Conservation (phyloP, 2,888 invertebrate genomes). For the Atethmia centrago region DNA sequence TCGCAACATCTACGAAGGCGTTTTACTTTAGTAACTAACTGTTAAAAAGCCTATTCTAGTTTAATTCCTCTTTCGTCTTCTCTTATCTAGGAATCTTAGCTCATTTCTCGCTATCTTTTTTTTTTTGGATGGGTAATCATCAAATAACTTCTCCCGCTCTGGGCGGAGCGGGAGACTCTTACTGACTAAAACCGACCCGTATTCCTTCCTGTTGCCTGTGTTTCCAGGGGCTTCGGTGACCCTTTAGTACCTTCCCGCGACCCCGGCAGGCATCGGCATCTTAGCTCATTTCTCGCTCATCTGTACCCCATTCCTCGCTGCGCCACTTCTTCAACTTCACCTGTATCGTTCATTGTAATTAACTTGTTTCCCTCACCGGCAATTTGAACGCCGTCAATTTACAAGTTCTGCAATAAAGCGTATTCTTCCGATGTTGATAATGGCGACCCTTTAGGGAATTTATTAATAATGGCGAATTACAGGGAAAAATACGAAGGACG, state of each 20-base stretch:
- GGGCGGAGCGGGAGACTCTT: no score
- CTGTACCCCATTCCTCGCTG: background rate
- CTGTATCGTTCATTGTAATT: constrained; percentile 30
- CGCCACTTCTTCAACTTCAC: constrained; percentile 10
- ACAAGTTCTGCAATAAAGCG: constrained; percentile 27
- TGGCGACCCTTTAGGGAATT: constrained; percentile 9
- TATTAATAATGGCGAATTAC: constrained; percentile 36
- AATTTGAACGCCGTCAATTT: constrained; percentile 36
- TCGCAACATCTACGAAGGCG: background rate
- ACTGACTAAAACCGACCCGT: no score
- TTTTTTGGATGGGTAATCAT: no score
- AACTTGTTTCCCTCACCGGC: constrained; percentile 36
- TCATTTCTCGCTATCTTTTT: background rate
- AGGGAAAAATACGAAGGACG: background rate
- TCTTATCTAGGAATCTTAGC: background rate
- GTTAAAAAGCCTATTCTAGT: background rate
- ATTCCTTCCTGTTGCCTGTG: no score
- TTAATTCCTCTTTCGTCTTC: background rate
- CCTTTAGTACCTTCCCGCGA: no score
- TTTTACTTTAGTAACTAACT: background rate
- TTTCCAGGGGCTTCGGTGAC: no score
- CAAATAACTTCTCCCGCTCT: no score
- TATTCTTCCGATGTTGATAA: constrained; percentile 24
- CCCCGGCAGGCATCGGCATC: no score
- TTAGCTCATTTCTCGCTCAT: background rate